Conservation (phyloP, 2,888 invertebrate genomes). For the Cheiracanthium punctorium region DNA sequence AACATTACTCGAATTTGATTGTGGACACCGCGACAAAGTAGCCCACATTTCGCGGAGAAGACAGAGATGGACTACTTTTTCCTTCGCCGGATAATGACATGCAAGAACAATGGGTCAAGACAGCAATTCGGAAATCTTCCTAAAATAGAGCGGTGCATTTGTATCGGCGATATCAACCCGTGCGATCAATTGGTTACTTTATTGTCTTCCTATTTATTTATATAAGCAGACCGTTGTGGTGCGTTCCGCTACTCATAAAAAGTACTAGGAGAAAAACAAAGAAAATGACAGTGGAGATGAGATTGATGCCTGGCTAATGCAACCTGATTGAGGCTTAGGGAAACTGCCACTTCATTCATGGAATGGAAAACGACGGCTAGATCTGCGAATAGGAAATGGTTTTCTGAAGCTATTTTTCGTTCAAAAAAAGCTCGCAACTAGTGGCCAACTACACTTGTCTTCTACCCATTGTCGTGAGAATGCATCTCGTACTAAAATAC, state of each 20-base stretch:
- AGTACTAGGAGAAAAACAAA: background rate
- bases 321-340: too few relatives aligned
- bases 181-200: constrained; percentile 10
- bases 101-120: background rate
- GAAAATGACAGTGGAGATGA: background rate
- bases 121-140: background rate
- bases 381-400: too few relatives aligned
- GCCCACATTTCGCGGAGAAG: constrained; percentile 1
- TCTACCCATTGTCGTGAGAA: too few relatives aligned
- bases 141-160: background rate
- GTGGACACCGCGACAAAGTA: background rate
- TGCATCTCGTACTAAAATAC: too few relatives aligned
- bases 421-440: too few relatives aligned
- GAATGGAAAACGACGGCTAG: too few relatives aligned
- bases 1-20: background rate
- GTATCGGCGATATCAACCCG: background rate
- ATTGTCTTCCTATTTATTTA: constrained; percentile 4
- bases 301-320: background rate
- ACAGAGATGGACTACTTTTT: background rate
- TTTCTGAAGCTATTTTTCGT: too few relatives aligned
- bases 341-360: too few relatives aligned
- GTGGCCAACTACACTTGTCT: too few relatives aligned
- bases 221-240: background rate
- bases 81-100: background rate
- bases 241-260: background rate